Evolutionary conservation across 2,797 vertebrate genomes (phyloP).

Genomic region (Gymnodraco acuticeps): DNA sequence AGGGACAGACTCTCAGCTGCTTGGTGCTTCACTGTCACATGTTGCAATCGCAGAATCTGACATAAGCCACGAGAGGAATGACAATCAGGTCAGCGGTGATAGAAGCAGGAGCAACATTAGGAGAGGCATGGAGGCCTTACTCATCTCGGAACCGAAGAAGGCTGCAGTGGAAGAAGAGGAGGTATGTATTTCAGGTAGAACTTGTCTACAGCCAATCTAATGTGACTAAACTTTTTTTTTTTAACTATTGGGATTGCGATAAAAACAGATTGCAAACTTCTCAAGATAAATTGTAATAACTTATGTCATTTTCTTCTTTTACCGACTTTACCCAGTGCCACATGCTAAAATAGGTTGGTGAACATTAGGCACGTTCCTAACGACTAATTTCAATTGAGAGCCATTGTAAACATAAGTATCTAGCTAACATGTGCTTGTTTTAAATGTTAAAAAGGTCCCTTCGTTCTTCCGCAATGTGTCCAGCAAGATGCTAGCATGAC

Average conservation of each 20-base stretch:
- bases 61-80: constrained; percentile 24
- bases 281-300: background rate
- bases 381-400: too few relatives aligned
- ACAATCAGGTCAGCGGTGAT: constrained; percentile 35
- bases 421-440: too few relatives aligned
- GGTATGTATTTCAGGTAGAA: constrained; percentile 32
- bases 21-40: constrained; percentile 44
- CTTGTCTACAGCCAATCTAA: background rate
- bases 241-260: background rate
- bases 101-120: constrained; percentile 80
- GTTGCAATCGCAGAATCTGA: constrained; percentile 57
- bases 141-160: constrained; percentile 80
- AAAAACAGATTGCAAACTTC: background rate
- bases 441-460: too few relatives aligned
- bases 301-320: background rate
- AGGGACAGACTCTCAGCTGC: constrained; percentile 42
- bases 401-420: background rate
- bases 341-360: background rate
- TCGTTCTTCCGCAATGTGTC: too few relatives aligned
- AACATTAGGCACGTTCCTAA: background rate
- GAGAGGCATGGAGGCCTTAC: constrained; percentile 77
- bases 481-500: background rate
- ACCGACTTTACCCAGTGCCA: too few relatives aligned
- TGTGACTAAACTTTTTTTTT: background rate
- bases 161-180: constrained; percentile 73